A percentile compares a stretch with the other conserved stretches of the same genome.
phyloP scores from a whole-genome alignment of 2,888 invertebrate genomes.

The Rhingia rostrata region DNA sequence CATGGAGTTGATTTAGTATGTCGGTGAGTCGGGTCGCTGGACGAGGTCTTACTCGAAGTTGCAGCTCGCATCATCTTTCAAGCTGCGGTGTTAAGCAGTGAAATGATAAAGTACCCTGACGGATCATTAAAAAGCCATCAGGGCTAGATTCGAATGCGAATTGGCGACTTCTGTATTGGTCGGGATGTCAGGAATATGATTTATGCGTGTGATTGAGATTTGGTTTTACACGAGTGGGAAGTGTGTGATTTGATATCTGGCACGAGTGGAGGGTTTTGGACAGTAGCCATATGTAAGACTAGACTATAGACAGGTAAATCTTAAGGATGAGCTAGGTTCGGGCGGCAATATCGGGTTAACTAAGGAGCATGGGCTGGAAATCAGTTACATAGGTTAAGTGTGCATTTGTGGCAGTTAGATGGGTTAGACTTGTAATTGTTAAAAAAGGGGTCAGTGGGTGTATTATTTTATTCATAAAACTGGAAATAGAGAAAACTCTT shows the following conservation, averaged over 20 bases:
- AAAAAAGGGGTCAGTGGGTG: too few species aligned
- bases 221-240: background rate
- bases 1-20: constrained; percentile 57
- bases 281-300: background rate
- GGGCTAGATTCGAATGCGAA: constrained; percentile 47
- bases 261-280: constrained; percentile 10
- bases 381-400: too few species aligned
- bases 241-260: constrained; percentile 29
- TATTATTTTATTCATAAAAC: too few species aligned
- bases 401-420: too few species aligned
- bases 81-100: constrained; percentile 9
- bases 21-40: constrained; percentile 15
- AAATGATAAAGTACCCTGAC: constrained; percentile 63
- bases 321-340: too few species aligned
- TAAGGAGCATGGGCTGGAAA: too few species aligned
- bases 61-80: background rate
- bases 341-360: too few species aligned
- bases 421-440: too few species aligned
- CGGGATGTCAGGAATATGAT: constrained; percentile 54
- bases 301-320: background rate
- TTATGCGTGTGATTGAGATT: constrained; percentile 46
- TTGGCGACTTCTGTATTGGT: constrained; percentile 55
- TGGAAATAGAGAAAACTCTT: too few species aligned
- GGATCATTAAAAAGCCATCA: constrained; percentile 67
- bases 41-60: constrained; percentile 10